phyloP scores from a whole-genome alignment of 2,888 invertebrate genomes.

The Coenonympha glycerion region DNA sequence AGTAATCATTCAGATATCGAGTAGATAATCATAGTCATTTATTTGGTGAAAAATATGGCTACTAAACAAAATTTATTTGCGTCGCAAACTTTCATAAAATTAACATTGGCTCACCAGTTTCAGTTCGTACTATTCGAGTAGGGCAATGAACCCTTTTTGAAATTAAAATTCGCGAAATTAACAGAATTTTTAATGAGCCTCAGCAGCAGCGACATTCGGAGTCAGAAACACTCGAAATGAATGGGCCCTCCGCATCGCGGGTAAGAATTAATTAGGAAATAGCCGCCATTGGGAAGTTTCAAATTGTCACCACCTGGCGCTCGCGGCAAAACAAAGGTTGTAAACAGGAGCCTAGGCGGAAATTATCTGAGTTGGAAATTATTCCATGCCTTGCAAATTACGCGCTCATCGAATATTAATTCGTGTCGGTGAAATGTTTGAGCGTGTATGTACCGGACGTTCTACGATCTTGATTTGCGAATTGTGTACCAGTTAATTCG shows the following conservation, averaged over 20 bases:
- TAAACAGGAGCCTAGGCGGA: slow-evolving; percentile 39
- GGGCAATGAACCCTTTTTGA: slow-evolving; percentile 11
- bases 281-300: slow-evolving; percentile 49
- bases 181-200: slow-evolving; percentile 51
- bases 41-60: background rate
- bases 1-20: too few species aligned
- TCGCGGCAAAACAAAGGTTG: slow-evolving; percentile 40
- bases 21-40: background rate
- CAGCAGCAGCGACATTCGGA: slow-evolving; percentile 29
- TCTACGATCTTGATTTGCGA: too few species aligned
- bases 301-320: slow-evolving; percentile 51
- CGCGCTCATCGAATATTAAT: slow-evolving; percentile 43
- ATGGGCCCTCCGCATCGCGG: slow-evolving; percentile 41
- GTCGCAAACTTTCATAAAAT: background rate
- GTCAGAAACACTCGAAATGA: slow-evolving; percentile 36
- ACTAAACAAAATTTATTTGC: slow-evolving; percentile 7
- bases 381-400: slow-evolving; percentile 40
- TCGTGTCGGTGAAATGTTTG: slow-evolving; percentile 16
- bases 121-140: background rate
- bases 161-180: slow-evolving; percentile 16
- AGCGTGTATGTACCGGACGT: slow-evolving; percentile 3
- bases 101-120: slow-evolving; percentile 5
- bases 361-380: slow-evolving; percentile 40
- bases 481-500: too few species aligned
- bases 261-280: slow-evolving; percentile 54